Base-by-base conservation (phyloP, 2,113 vertebrate genomes). In the Passer domesticus region DNA sequence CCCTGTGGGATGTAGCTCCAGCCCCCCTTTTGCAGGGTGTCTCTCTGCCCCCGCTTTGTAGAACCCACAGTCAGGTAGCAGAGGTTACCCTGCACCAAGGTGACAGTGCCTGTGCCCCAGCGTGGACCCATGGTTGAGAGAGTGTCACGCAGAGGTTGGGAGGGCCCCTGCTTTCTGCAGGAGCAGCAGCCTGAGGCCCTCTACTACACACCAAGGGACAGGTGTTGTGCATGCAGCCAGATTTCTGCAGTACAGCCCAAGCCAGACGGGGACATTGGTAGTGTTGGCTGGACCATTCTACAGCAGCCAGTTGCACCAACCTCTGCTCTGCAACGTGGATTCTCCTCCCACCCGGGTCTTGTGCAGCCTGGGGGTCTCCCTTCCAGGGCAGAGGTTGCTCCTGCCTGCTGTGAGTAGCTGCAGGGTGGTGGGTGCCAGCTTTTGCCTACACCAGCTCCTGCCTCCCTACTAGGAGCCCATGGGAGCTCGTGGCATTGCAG, bases 111-210 rank as follows among this genome's bases (percentile, higher is more conserved):
- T 43, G 18, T 56, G 9, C 17, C 16, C 30, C 15, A 4, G 19
- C 11, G 31, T 4, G 14, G 81, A 52, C 63, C 17, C 0, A 0
- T 7, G 3, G 63, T 20, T 28, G 72, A 2, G 4, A 33, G n/a
- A 18, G 30, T 20, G 24, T 28, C n/a, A 63, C 13, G 25, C 17
- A 4, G 17, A 7, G 17, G 2, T 5, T 8, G 11, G 12, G 27
- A 62, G 7, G 11, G 24, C 33, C 47, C 30, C 15, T 46, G 18
- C 49, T 52, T 80, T 64, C 68, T 49, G 68, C 19, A 22, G 46
- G 17, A 58, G 31, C 9, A 7, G 23, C 85, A 67, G 49, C 58
- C 70, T 62, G 1, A 0, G 27, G 30, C 33, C 39, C 31, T 11
- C 53, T 90, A 15, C 11, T 41, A 4, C 17, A 3, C 5, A 4